Evolutionary conservation across 2,888 invertebrate species (phyloP).

Genomic region (Helleia helle): DNA sequence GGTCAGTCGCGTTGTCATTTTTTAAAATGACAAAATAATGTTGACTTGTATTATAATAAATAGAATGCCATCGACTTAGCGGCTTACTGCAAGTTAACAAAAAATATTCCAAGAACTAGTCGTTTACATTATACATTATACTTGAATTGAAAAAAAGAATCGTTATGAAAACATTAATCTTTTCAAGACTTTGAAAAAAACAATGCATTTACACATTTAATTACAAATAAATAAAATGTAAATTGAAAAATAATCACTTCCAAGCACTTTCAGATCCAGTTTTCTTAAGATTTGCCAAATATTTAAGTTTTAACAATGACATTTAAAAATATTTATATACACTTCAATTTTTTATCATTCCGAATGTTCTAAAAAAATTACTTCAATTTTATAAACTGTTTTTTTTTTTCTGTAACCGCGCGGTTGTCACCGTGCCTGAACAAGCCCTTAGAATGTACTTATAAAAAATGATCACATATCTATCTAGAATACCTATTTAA

Average conservation of each 20-base stretch:
- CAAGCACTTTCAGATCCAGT: background rate
- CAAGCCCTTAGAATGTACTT: no score
- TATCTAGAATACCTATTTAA: background rate
- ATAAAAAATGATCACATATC: background rate
- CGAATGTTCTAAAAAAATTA: background rate
- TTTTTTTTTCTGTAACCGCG: no score
- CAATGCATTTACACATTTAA: background rate
- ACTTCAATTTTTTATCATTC: background rate
- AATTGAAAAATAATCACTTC: background rate
- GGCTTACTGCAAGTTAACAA: background rate
- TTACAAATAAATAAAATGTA: background rate
- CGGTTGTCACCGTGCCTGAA: no score
- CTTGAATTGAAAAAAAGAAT: no score
- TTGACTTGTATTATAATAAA: background rate
- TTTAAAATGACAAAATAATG: background rate
- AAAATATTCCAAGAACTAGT: no score
- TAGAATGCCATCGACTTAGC: background rate
- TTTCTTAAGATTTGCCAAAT: background rate
- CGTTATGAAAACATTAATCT: no score
- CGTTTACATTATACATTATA: no score
- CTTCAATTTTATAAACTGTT: background rate
- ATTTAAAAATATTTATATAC: background rate
- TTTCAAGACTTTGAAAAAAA: no score
- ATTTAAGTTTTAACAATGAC: background rate
- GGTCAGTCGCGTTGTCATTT: conserved; percentile 37